Base-by-base conservation (phyloP, 1,140 invertebrate species). In the Zaprionus africanus region DNA sequence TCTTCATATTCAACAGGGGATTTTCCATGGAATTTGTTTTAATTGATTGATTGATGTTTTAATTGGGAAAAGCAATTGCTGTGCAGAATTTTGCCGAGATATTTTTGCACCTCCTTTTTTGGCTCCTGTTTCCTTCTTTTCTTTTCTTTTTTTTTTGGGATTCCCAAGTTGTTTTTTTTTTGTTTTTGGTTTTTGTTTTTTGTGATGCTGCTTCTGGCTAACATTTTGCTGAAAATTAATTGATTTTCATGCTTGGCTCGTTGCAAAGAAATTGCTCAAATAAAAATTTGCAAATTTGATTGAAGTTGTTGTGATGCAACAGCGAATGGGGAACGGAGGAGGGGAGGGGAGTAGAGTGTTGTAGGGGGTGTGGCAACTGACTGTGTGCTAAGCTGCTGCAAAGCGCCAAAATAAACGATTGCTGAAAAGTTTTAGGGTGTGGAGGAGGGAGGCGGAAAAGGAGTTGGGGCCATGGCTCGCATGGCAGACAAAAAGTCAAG, bases 31-130 rank as follows among this genome's bases (percentile, higher is more conserved):
- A 90, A 90, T 85, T 85, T 66, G 81, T 90, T 90, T 90, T 90
- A 90, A 90, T 90, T 90, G 85, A 90, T 90, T 90, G 85, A 90
- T 90, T 90, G 85, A 90, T 90, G 85, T 90, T 90, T 90, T 90
- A 90, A 90, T 90, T 90, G 85, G 84, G 81, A 85, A 90, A 90
- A 84, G 79, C 85, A 82, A 84, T 77, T 77, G 65, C 78, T 71
- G 24, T 65, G 56, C 69, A 54, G 41, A 71, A 71, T 64, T 65
- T 78, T 79, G 22, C 62, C 31, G 31, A 34, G 13, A 68, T 78
- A 70, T 84, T 72, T 58, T 56, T 75, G 34, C 38, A 41, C 31
- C 68, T 41, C 26, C 54, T 34, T 49, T 59, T 46, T 54, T 65
- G 24, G 56, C 54, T 60, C 31, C 31, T 51, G 15, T 24, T 17